phyloP scores from a whole-genome alignment of 64 coral and sea anemone genomes.

The Stichodactyla helianthus region DNA sequence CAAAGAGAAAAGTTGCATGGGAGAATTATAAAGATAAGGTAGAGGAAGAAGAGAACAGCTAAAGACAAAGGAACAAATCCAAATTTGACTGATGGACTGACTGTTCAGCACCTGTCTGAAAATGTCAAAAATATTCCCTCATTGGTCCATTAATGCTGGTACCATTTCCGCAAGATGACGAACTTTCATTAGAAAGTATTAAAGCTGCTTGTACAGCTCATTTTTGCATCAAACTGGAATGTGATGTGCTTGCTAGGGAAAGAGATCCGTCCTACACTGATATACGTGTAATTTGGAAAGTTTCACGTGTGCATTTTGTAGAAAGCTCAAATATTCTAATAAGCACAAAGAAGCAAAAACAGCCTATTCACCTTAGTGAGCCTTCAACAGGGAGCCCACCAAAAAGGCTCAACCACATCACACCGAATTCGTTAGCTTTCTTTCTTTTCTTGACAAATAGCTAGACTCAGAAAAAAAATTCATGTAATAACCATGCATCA shows the following conservation, averaged over 20 bases:
- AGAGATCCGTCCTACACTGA: conserved; percentile 37
- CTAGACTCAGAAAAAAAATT: too few relatives aligned
- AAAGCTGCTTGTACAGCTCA: conserved; percentile 71
- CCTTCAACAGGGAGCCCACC: too few relatives aligned
- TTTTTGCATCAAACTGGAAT: conserved; percentile 35
- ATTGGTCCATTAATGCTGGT: conserved; percentile 58
- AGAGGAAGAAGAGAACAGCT: conserved; percentile 43
- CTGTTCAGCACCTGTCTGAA: conserved; percentile 48
- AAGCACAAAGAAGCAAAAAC: too few relatives aligned
- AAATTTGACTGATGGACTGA: conserved; percentile 30
- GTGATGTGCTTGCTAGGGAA: conserved; percentile 54
- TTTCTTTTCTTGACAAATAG: too few relatives aligned
- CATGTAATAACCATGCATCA: too few relatives aligned
- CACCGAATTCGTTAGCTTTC: too few relatives aligned
- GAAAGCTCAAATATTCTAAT: background rate
- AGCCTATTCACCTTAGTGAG: too few relatives aligned
- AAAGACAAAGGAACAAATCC: conserved; percentile 29
- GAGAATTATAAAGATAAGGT: conserved; percentile 51
- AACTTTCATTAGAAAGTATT: conserved; percentile 49
- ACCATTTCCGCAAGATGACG: conserved; percentile 21
- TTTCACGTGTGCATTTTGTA: background rate
- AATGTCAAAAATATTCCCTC: conserved; percentile 49
- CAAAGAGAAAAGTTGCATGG: conserved; percentile 31
- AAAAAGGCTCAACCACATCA: too few relatives aligned
- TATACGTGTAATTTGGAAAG: background rate